These are phyloP conservation scores for Ernsta delagoae DNA, from an alignment of 2,888 invertebrate species.

Conservation along the genomic window DNA sequence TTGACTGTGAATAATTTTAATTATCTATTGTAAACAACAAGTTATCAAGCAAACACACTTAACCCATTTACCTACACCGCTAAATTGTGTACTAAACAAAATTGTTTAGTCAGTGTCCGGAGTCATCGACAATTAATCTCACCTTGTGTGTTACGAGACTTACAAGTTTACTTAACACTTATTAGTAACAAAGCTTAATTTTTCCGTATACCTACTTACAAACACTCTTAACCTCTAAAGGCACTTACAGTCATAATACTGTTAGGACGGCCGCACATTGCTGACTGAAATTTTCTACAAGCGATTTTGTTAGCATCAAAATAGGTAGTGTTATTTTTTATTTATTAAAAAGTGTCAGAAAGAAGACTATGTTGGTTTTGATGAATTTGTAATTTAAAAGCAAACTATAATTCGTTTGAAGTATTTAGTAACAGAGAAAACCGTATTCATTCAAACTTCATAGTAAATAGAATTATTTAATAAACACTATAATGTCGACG, in stretches of 20 bases:
- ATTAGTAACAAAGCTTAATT: conserved; percentile 23
- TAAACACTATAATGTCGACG: too few species aligned
- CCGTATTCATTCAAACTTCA: too few species aligned
- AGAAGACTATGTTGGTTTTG: too few species aligned
- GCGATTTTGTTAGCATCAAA: too few species aligned
- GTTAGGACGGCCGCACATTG: conserved; percentile 11
- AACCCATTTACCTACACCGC: conserved; percentile 6
- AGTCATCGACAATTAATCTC: conserved; percentile 16
- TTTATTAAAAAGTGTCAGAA: too few species aligned
- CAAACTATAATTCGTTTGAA: too few species aligned
- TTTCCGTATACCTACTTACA: conserved; percentile 11
- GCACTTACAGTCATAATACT: conserved; percentile 18
- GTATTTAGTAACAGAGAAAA: too few species aligned
- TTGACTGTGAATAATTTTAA: neutral
- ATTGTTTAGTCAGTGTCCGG: conserved; percentile 3
- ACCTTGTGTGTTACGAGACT: conserved; percentile 10
- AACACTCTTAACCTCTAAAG: conserved; percentile 27
- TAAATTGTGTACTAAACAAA: neutral
- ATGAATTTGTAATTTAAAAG: too few species aligned
- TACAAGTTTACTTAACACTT: conserved; percentile 8
- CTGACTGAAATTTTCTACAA: neutral
- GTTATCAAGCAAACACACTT: conserved; percentile 20
- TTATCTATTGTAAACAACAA: neutral
- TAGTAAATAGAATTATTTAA: too few species aligned
- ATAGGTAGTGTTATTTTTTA: too few species aligned